These are phyloP conservation scores for Antheraea assamensis DNA, from an alignment of 2,888 invertebrate genomes.

Conservation along the genomic window DNA sequence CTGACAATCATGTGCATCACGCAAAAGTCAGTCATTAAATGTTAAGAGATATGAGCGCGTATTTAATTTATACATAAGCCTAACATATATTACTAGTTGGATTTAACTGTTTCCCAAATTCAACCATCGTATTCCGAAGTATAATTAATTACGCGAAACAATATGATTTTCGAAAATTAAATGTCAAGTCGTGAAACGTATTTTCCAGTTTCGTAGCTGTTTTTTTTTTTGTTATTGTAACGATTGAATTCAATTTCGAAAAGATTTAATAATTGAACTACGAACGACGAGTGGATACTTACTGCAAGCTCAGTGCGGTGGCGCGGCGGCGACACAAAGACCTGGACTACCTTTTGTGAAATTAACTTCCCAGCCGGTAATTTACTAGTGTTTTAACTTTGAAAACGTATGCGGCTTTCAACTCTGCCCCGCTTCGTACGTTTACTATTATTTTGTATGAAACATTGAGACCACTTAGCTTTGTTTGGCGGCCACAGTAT, in stretches of 20 bases:
- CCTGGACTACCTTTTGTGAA: not conserved
- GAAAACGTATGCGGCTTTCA: not conserved
- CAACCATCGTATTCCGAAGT: not conserved
- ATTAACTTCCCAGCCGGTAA: not conserved
- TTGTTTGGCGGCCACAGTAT: not conserved
- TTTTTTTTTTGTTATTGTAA: not conserved
- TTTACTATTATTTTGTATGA: not conserved
- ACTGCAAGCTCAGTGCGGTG: not conserved
- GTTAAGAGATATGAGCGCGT: too few relatives aligned
- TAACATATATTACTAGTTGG: not conserved
- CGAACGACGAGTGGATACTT: not conserved
- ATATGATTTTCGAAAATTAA: not conserved
- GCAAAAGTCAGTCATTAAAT: too few relatives aligned
- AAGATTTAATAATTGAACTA: not conserved
- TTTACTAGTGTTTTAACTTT: not conserved
- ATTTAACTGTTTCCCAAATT: not conserved
- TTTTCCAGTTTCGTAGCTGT: not conserved
- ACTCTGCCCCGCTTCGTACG: not conserved
- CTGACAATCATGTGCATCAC: too few relatives aligned
- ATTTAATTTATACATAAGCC: not conserved
- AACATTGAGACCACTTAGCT: not conserved
- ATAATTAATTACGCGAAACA: not conserved
- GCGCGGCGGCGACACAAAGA: not conserved
- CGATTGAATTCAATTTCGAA: not conserved
- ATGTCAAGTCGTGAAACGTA: not conserved